Base-by-base conservation (phyloP, 2,888 invertebrate species). In the Pyrrhosoma nymphula region DNA sequence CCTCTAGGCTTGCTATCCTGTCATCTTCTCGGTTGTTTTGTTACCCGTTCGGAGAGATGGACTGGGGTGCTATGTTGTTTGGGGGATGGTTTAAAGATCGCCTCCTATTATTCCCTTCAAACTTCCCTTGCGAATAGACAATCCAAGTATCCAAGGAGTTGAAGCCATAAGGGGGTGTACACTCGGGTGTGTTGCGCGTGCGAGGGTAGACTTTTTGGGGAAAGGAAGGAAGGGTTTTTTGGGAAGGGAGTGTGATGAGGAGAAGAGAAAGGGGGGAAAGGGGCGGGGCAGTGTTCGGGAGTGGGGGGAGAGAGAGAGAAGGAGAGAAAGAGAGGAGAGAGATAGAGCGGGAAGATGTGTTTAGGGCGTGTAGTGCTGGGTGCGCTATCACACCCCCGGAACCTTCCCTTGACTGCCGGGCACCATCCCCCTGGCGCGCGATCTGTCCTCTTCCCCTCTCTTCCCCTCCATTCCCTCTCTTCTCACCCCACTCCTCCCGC, bases 361-460 rank as follows among this genome's bases (percentile, higher is more conserved):
- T 93, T 93, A 39, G 93, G 93, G 93, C 82, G 82, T 93, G 63
- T 75, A 93, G 93, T 93, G 63, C 69, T 47, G 93, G 93, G 93
- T 93, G 93, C 93, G 93, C 93, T 93, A 93, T 89, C 89, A 93
- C 93, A 93, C 93, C 93, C 93, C 69, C 93, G 75, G 93, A 93
- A 93, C 93, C 93, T 93, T 93, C 93, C 93, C 93, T 93, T 69
- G 93, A 93, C 93, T 93, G 93, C 69, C 75, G 69, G 69, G 93
- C 93, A 93, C 93, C 93, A 93, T 93, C 93, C 93, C 93, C 93
- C 69, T 47, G 93, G 93, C 93, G 93, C 69, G 63, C 93, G 63
- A 63, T 93, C 69, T 75, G 18, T 39, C 35, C 82, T 2, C 35
- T 35, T 10, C 82, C 18, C 35, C 12, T n/a, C 89, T 26, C 89